Conservation (phyloP, 2,888 invertebrate genomes). For the Gymnocheta viridis region DNA sequence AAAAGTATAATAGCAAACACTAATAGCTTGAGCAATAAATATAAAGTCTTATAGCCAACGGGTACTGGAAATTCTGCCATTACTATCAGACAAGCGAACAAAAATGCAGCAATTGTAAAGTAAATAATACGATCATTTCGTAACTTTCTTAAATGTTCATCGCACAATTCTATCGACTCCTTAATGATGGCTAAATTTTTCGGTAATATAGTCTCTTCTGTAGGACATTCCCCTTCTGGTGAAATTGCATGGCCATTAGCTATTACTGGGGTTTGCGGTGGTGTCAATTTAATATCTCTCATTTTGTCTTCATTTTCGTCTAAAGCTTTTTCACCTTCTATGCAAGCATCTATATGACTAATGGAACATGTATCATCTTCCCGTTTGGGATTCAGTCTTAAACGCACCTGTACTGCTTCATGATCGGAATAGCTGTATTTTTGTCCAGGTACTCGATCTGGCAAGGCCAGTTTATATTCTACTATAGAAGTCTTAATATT, state of each 20-base stretch:
- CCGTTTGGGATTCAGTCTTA: constrained; percentile 74
- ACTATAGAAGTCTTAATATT: constrained; percentile 81
- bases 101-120: constrained; percentile 74
- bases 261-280: constrained; percentile 37
- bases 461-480: constrained; percentile 87
- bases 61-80: constrained; percentile 78
- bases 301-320: not conserved
- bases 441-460: constrained; percentile 87
- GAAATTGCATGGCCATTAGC: constrained; percentile 35
- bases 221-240: constrained; percentile 21
- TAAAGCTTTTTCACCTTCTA: not conserved
- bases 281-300: constrained; percentile 41
- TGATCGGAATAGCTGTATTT: constrained; percentile 94
- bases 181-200: constrained; percentile 76
- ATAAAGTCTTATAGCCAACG: constrained; percentile 81
- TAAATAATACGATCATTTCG: constrained; percentile 79
- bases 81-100: constrained; percentile 76
- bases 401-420: constrained; percentile 89
- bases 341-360: constrained; percentile 45
- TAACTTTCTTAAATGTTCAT: constrained; percentile 78
- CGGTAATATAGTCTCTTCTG: constrained; percentile 63
- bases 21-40: constrained; percentile 84
- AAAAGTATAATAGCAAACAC: constrained; percentile 87
- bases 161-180: constrained; percentile 79
- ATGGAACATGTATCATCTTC: constrained; percentile 61